These are phyloP conservation scores for Bungarus multicinctus DNA, from an alignment of 2,113 vertebrate genomes.

Conservation along the genomic window DNA sequence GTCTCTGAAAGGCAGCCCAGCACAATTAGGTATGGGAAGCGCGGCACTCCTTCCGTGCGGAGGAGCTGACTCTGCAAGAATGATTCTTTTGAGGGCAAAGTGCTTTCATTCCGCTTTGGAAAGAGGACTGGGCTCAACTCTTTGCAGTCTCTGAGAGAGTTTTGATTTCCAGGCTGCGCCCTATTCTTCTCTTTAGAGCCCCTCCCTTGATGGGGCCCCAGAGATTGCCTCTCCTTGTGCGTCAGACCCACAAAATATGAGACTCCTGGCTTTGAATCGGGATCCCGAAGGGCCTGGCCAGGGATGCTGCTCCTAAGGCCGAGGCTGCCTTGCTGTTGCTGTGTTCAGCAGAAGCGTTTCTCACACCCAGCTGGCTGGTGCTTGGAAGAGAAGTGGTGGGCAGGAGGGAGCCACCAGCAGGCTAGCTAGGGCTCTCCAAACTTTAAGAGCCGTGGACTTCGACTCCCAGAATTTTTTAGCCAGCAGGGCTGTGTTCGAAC, in stretches of 20 bases:
- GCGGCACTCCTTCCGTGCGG: not conserved
- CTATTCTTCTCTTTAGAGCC: not conserved
- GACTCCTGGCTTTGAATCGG: not conserved
- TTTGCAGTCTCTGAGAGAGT: not conserved
- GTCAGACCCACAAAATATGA: not conserved
- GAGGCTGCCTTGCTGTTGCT: not conserved
- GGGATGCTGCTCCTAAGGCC: not conserved
- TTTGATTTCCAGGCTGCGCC: not conserved
- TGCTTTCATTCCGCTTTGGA: not conserved
- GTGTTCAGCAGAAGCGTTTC: not conserved
- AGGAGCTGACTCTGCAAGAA: not conserved
- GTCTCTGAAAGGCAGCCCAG: not conserved
- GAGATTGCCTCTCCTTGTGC: slow-evolving; percentile 46
- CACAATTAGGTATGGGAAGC: not conserved
- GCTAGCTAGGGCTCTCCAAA: not conserved
- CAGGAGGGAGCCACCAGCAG: not conserved
- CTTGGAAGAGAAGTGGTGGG: not conserved
- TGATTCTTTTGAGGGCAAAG: not conserved
- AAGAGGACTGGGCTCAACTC: not conserved
- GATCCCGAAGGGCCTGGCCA: not conserved
- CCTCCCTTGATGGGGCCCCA: slow-evolving; percentile 12
- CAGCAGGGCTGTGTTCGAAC: too few species aligned
- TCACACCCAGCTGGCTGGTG: not conserved
- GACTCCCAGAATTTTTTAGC: too few species aligned
- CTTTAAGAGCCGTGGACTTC: too few species aligned